Percentiles rank a stretch among this genome's conserved stretches.
These are phyloP conservation scores for Baccha elongata DNA, from an alignment of 2,888 invertebrate species.

Conservation along the genomic window DNA sequence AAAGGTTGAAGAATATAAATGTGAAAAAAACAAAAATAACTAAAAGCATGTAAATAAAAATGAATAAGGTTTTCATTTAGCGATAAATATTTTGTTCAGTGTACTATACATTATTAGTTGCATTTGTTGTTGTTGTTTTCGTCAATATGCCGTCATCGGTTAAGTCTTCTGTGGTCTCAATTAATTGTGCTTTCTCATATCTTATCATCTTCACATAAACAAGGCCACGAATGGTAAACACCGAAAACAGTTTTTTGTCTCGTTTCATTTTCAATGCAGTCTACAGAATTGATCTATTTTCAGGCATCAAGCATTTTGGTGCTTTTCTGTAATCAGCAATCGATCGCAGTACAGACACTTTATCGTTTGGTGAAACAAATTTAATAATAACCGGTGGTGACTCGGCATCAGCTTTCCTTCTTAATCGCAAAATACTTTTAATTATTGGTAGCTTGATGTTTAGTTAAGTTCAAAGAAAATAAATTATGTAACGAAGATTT, in stretches of 20 bases:
- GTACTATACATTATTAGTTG: neutral
- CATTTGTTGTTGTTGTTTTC: slow-evolving; percentile 6
- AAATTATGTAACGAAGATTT: neutral
- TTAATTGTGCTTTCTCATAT: slow-evolving; percentile 20
- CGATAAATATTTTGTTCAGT: neutral
- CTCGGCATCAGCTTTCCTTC: neutral
- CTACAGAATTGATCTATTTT: neutral
- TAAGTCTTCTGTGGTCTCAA: slow-evolving; percentile 12
- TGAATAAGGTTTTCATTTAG: neutral
- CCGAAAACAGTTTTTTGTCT: neutral
- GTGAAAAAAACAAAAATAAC: neutral
- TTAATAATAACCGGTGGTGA: neutral
- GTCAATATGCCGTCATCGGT: slow-evolving; percentile 4
- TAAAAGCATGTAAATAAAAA: neutral
- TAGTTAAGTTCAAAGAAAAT: neutral
- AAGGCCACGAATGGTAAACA: neutral
- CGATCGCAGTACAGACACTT: neutral
- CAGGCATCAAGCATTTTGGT: neutral
- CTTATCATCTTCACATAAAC: slow-evolving; percentile 15
- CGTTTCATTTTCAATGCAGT: neutral
- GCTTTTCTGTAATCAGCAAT: neutral
- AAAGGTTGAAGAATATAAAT: neutral
- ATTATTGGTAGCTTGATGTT: neutral
- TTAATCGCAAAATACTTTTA: neutral
- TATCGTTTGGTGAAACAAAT: neutral